Conservation (phyloP, 2,888 invertebrate species). For the Camponotus fellah region DNA sequence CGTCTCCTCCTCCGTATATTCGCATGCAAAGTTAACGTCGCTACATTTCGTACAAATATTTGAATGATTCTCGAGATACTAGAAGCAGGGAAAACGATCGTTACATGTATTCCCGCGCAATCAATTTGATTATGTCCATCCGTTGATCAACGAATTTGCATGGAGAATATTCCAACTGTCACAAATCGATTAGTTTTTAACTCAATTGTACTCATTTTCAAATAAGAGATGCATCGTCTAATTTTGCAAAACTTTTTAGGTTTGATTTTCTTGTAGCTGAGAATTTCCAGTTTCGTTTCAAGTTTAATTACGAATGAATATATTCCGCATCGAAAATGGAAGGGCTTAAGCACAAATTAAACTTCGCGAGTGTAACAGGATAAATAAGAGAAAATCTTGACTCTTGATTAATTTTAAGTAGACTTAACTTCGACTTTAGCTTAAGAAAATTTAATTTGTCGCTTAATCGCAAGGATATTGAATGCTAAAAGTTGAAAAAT, state of each 20-base stretch:
- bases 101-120: not conserved
- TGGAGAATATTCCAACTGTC: not conserved
- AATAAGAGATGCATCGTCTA: not conserved
- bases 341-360: constrained; percentile 20
- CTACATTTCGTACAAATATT: not conserved
- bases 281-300: constrained; percentile 4
- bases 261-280: not conserved
- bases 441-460: constrained; percentile 45
- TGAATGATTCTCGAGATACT: constrained; percentile 5
- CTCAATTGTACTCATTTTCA: not conserved
- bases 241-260: not conserved
- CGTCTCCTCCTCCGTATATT: constrained; percentile 15
- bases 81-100: not conserved
- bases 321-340: constrained; percentile 21
- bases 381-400: constrained; percentile 47
- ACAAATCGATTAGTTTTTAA: not conserved
- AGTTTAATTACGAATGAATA: constrained; percentile 27
- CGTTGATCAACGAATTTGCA: not conserved
- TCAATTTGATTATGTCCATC: not conserved
- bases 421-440: constrained; percentile 45
- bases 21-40: constrained; percentile 9
- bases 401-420: constrained; percentile 53
- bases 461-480: constrained; percentile 37
- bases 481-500: constrained; percentile 35
- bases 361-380: constrained; percentile 34